These are phyloP conservation scores for Pseudocheirus occidentalis DNA, from an alignment of 2,797 vertebrate genomes.

Conservation along the genomic window DNA sequence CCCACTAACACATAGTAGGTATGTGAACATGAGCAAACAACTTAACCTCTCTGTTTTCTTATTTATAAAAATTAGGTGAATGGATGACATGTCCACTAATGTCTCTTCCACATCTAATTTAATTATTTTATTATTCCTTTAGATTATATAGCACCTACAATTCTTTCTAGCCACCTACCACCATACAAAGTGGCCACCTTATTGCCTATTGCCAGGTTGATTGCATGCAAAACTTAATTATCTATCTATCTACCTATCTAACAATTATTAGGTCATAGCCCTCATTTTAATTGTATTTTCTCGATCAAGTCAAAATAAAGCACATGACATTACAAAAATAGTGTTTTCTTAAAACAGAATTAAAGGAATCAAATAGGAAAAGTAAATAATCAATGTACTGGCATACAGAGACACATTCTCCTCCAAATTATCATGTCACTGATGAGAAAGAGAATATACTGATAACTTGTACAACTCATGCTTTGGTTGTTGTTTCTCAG, in stretches of 20 bases:
- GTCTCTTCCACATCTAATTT: not conserved
- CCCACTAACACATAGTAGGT: too few species aligned
- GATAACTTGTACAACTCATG: not conserved
- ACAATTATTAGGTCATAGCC: not conserved
- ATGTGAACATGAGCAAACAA: not conserved
- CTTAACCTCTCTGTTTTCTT: not conserved
- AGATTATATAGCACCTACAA: too few species aligned
- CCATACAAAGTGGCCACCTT: not conserved
- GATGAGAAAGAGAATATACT: not conserved
- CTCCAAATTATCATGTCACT: not conserved
- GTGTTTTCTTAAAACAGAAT: not conserved
- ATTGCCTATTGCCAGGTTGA: not conserved
- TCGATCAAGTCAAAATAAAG: not conserved
- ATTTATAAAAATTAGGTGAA: not conserved
- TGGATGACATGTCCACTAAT: too few species aligned
- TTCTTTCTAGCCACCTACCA: not conserved
- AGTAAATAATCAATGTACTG: not conserved
- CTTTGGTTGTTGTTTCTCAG: not conserved
- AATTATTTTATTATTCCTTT: not conserved
- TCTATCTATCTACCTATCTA: not conserved
- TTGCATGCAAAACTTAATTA: not conserved
- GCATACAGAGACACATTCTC: not conserved
- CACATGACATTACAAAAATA: not conserved
- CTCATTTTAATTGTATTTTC: not conserved
- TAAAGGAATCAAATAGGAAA: not conserved